Evolutionary conservation across 2,888 invertebrate genomes (phyloP).

Genomic region (Drosophila rubida): DNA sequence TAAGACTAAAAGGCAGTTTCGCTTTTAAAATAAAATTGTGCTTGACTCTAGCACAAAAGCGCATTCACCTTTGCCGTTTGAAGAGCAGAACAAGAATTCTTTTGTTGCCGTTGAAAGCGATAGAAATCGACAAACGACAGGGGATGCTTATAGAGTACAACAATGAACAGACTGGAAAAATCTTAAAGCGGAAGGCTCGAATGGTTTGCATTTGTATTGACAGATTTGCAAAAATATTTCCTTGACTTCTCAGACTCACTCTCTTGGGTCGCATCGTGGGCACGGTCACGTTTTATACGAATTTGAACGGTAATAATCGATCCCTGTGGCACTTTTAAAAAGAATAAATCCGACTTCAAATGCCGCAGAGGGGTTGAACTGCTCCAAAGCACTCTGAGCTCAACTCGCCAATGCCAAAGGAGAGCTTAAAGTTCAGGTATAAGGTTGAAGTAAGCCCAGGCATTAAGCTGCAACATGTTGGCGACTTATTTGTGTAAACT

Average conservation of each 20-base stretch:
- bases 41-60: constrained; percentile 13
- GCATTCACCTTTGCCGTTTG: constrained; percentile 20
- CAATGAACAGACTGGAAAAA: constrained; percentile 56
- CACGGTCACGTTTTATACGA: constrained; percentile 84
- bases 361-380: constrained; percentile 50
- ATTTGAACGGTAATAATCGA: constrained; percentile 85
- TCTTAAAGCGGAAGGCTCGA: constrained; percentile 50
- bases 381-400: neutral
- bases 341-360: constrained; percentile 82
- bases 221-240: constrained; percentile 57
- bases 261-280: constrained; percentile 29
- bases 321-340: constrained; percentile 83
- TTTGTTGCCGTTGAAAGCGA: constrained; percentile 46
- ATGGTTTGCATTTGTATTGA: constrained; percentile 47
- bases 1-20: neutral
- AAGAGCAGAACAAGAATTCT: constrained; percentile 1
- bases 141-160: constrained; percentile 5
- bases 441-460: constrained; percentile 8
- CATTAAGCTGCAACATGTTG: constrained; percentile 16
- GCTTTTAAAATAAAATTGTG: neutral
- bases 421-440: constrained; percentile 40
- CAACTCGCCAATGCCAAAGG: neutral
- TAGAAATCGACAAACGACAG: constrained; percentile 29
- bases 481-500: constrained; percentile 14
- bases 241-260: constrained; percentile 8